Conservation (phyloP, 2,797 vertebrate species). For the Leptatherina wallacei region DNA sequence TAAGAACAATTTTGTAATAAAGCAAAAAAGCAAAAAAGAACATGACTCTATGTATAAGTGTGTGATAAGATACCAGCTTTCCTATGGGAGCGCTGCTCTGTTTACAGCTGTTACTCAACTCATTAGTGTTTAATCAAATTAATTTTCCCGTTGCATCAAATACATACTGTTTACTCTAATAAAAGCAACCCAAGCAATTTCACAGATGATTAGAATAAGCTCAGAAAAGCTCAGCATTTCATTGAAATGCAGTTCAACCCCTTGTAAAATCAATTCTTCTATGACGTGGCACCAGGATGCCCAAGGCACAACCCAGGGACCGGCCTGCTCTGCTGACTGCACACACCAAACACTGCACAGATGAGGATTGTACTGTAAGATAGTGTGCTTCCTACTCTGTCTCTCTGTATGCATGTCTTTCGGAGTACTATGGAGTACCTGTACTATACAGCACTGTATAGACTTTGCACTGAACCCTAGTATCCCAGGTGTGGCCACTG, state of each 20-base stretch:
- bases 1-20: slow-evolving; percentile 81
- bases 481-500: slow-evolving; percentile 63
- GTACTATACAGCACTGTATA: slow-evolving; percentile 82
- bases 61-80: slow-evolving; percentile 73
- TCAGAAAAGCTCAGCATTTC: slow-evolving; percentile 55
- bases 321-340: slow-evolving; percentile 58
- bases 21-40: slow-evolving; percentile 55
- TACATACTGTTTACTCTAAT: slow-evolving; percentile 42
- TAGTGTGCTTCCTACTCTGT: slow-evolving; percentile 83
- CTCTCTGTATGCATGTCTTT: slow-evolving; percentile 83
- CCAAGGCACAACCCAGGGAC: slow-evolving; percentile 63
- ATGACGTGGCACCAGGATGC: slow-evolving; percentile 50
- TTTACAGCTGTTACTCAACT: slow-evolving; percentile 77
- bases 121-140: slow-evolving; percentile 64
- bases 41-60: slow-evolving; percentile 73
- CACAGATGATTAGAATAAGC: slow-evolving; percentile 32
- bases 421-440: slow-evolving; percentile 80
- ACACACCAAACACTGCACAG: slow-evolving; percentile 76
- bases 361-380: slow-evolving; percentile 82
- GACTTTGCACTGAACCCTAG: slow-evolving; percentile 86
- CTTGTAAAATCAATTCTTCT: slow-evolving; percentile 37
- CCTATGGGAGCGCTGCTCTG: slow-evolving; percentile 68
- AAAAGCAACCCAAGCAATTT: slow-evolving; percentile 37
- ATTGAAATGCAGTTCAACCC: slow-evolving; percentile 67
- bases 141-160: slow-evolving; percentile 50